Evolutionary conservation across 2,888 invertebrate species (phyloP), one percentile per base, ranked within the genome.

Genomic region (Macrostomum cliftonense): DNA sequence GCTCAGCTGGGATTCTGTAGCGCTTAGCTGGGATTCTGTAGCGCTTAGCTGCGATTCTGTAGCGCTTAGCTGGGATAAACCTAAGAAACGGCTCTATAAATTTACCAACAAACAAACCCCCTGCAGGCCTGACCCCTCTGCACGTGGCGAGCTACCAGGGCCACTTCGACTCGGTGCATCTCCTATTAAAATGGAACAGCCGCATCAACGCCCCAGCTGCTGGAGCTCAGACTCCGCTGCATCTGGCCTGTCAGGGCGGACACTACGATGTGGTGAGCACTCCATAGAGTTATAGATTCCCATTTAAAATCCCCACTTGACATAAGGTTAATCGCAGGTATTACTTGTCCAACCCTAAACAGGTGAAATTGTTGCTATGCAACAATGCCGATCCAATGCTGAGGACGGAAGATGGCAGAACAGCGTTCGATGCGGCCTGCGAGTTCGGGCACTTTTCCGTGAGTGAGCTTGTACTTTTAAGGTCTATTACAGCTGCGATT

Each of bases 391-490:
- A 70, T 53, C 65, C 70, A 5, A 63, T 64, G 11, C 56, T 66
- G 5, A 56, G 62, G 38, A 72, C 72, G 58, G 65, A 67, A 45
- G 61, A 63, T 36, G 61, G 64, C 43, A 68, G 66, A 55, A 71
- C 72, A 2, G 66, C 74, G 0, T 62, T 74, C 13, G 73, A 74
- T 55, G 56, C 72, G 45, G 73, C 73, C 40, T 71, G 72, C 56
- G 73, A 74, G 55, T 71, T 69, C 55, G 74, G 74, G 12, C 60
- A 70, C 55, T 63, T 58, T 50, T 54, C 61, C 58, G 67, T 67
- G 58, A 56, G 64, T 17, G 5, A 7, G 4, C 5, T 28, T 9
- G 4, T 7, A 28, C 28, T 28, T 28, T 28, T 9, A 2, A 7
- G 2, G 28, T 9, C 28, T 28, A 7, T 28, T 28, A 7, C 9